Conservation (phyloP, 2,113 vertebrate genomes). For the Cinclus mexicanus region DNA sequence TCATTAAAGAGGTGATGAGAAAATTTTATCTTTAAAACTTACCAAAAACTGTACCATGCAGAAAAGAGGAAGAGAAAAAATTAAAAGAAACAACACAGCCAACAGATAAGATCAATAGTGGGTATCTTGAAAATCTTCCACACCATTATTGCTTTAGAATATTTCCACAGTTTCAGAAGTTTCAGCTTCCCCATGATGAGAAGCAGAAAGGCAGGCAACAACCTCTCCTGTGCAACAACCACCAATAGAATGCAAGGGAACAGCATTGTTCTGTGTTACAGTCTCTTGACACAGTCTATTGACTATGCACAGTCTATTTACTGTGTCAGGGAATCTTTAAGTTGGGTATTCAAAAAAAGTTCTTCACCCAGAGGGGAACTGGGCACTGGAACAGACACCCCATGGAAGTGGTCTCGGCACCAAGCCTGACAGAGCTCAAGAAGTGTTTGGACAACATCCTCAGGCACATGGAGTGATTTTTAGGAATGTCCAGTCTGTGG, state of each 20-base stretch:
- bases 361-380: fast-evolving
- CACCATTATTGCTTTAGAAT: not conserved
- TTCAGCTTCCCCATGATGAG: not conserved
- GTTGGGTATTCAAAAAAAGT: not conserved
- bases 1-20: not conserved
- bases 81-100: not conserved
- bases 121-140: not conserved
- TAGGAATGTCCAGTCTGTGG: not conserved
- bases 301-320: no score
- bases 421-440: not conserved
- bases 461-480: not conserved
- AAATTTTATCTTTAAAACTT: not conserved
- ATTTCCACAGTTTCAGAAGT: not conserved
- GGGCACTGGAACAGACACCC: not conserved
- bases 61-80: not conserved
- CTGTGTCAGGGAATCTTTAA: not conserved
- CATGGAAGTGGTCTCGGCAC: not conserved
- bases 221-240: not conserved
- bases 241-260: not conserved
- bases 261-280: not conserved
- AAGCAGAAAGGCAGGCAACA: not conserved
- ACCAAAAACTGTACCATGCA: not conserved
- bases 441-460: not conserved
- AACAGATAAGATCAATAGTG: not conserved
- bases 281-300: not conserved